Base-by-base conservation (phyloP, 1,140 invertebrate species). In the Drosophila nebulosa region DNA sequence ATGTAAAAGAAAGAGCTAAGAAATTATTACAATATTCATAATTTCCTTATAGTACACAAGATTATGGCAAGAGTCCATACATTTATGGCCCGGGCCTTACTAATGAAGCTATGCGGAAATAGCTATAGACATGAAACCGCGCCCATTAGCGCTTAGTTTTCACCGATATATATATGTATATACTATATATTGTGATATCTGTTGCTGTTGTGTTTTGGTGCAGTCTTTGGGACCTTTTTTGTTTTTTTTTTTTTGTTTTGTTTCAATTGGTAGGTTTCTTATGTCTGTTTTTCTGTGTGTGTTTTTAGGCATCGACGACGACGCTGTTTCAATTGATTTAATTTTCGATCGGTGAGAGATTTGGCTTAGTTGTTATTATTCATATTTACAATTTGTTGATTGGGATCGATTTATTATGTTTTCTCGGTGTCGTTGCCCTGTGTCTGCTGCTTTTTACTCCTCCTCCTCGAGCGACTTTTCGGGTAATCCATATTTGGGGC, bases 401-500 rank as follows among this genome's bases (percentile, higher is more conserved):
- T 42, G 30, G 32, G n/a, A n/a, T n/a, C 22, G 7, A 21, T 30
- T 21, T 30, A 32, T 22, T 59, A n/a, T n/a, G 6, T 18, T 18
- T 18, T 10, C 0, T 18, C 7, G 18, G 42, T 12, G 16, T 50
- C 7, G n/a, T 30, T 5, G n/a, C 27, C 27, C 0, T 16, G 14
- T 5, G 4, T 27, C 10, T 1, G 7, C 10, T 42, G 7, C 1
- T 7, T 6, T 21, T 7, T 91, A 90, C 61, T 91, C 91, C 64
- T 91, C 91, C 74, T 91, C 91, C 35, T 91, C 89, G 12, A 91
- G 78, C 2, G 89, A 88, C 62, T 91, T 90, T 62, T 91, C 91
- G 2, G 90, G 90, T 46, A 91, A 36, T 0, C 83, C 89, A 59
- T 91, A 91, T 24, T 95, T 96, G 0, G 96, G 95, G 91, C 95